Base-by-base conservation (phyloP, 2,113 vertebrate genomes). In the Propithecus coquereli region DNA sequence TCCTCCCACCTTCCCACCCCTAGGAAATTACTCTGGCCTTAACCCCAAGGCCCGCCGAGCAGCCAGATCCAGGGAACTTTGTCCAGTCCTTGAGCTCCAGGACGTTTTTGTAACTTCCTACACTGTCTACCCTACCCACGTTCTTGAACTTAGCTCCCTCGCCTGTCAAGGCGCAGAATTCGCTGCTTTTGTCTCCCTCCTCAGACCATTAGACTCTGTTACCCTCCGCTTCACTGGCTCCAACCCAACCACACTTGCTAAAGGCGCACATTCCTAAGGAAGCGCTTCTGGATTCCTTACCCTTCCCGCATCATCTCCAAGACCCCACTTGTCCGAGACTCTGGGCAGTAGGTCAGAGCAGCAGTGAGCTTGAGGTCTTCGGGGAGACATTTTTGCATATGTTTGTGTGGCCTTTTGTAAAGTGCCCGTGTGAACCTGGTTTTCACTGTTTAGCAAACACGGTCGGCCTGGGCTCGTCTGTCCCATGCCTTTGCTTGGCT, bases 81-180 rank as follows among this genome's bases (percentile, higher is more conserved):
- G 30, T 90, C 65, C 13, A 14, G 32, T 59, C 76, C 85, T 54
- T 85, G 40, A 70, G 25, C 13, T 73, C 7, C 3, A 14, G 43
- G 54, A 61, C 0, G 0, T 40, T 68, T 74, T 82, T 71, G 57
- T 40, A 57, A 43, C 13, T 32, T 68, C 27, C 59, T 54, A 20
- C 14, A 23, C 0, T 9, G 3, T 27, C 76, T 34, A 10, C 5
- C 12, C 17, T 17, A 54, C 52, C 2, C 54, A 8, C 0, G 0
- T 90, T 87, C 2, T 84, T 50, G 68, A 40, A 47, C 20, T 59
- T 23, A 45, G 52, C 30, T n/a, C 52, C 76, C 27, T 71, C n/a
- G 4, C 34, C 27, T 30, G 17, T 66, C n/a, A 59, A 84, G 27
- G 34, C 23, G 6, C 1, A 3, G 30, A 25, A 45, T 30, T 43